These are phyloP conservation scores for Clarias pachynema DNA, from an alignment of 2,797 vertebrate genomes.

Conservation along the genomic window DNA sequence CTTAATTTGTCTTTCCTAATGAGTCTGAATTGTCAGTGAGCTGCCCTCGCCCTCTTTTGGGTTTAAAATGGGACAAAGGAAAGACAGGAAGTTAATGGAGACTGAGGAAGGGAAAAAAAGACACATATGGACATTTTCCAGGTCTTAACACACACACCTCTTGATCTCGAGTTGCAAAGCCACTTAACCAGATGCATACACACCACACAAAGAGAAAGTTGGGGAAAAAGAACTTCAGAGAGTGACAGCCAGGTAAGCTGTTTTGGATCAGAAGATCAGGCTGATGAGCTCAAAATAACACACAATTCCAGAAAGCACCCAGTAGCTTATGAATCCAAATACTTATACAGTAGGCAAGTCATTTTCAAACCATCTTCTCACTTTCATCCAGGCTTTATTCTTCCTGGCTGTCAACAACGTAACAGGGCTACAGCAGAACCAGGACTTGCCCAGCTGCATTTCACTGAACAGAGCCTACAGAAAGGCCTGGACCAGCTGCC, in stretches of 20 bases:
- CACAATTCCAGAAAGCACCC: background rate
- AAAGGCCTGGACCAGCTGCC: background rate
- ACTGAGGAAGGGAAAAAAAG: background rate
- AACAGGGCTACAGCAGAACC: background rate
- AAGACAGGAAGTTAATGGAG: conserved; percentile 27
- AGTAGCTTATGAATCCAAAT: background rate
- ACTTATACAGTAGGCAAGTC: background rate
- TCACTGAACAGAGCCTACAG: background rate
- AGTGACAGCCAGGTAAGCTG: background rate
- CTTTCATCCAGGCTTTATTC: background rate
- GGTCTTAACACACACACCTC: conserved; percentile 15
- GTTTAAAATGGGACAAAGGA: conserved; percentile 28
- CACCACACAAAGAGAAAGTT: conserved; percentile 10
- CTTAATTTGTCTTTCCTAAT: conserved; percentile 62
- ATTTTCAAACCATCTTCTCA: background rate
- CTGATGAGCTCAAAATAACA: background rate
- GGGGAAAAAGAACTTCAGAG: background rate
- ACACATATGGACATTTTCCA: conserved; percentile 18
- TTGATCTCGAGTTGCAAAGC: background rate
- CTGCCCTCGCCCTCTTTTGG: conserved; percentile 31
- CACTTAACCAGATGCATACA: conserved; percentile 1
- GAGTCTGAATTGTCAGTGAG: conserved; percentile 60
- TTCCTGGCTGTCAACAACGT: background rate
- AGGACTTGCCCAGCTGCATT: background rate
- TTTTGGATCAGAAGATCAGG: background rate